phyloP scores from a whole-genome alignment of 2,113 vertebrate species.

The Lipophrys pholis region DNA sequence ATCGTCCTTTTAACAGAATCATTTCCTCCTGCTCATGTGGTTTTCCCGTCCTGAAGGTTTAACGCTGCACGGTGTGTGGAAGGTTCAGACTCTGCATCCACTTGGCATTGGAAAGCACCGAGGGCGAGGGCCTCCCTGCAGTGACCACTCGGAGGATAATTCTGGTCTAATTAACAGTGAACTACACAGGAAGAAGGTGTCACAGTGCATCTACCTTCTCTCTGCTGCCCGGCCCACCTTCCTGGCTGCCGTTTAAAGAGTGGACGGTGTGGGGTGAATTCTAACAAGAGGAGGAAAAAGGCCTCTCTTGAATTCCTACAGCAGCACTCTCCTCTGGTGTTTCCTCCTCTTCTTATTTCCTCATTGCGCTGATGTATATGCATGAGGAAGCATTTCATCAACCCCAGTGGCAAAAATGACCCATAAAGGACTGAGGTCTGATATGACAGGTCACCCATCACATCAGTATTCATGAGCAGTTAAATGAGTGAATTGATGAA shows the following conservation, averaged over 20 bases:
- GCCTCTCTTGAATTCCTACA: constrained; percentile 39
- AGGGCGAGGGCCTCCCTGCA: background rate
- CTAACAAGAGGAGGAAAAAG: constrained; percentile 27
- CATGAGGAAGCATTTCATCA: constrained; percentile 70
- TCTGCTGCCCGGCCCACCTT: constrained; percentile 25
- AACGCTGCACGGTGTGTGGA: no score
- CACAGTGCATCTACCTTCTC: constrained; percentile 18
- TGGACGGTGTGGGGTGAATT: constrained; percentile 19
- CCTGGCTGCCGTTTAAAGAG: constrained; percentile 40
- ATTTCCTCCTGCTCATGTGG: no score
- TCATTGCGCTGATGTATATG: constrained; percentile 71
- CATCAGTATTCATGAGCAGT: constrained; percentile 81
- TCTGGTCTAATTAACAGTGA: constrained; percentile 26
- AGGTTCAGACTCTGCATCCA: background rate
- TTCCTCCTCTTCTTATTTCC: constrained; percentile 21
- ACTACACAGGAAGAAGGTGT: constrained; percentile 35
- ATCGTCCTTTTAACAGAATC: background rate
- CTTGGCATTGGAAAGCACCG: no score
- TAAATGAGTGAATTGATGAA: constrained; percentile 79
- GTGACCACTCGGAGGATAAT: constrained; percentile 1
- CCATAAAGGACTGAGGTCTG: constrained; percentile 61
- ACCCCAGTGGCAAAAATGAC: constrained; percentile 60
- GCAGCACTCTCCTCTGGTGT: constrained; percentile 7
- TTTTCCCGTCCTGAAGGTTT: no score
- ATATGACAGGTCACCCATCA: constrained; percentile 71